Conservation (phyloP, 2,113 vertebrate genomes). For the Anguilla rostrata region DNA sequence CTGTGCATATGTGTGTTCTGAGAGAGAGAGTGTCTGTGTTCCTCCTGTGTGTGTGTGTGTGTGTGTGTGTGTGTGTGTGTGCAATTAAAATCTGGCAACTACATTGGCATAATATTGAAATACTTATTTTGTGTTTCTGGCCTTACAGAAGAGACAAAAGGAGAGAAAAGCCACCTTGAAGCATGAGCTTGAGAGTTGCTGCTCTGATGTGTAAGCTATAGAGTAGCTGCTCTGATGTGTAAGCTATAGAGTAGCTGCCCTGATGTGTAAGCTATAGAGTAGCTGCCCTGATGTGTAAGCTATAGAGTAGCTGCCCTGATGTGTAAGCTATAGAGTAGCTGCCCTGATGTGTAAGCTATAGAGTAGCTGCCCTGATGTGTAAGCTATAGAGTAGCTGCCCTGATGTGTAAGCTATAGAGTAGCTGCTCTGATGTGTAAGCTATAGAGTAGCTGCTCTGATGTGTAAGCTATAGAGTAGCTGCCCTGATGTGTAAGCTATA, state of each 20-base stretch:
- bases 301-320: not conserved
- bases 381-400: not conserved
- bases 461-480: slow-evolving; percentile 91
- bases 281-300: not conserved
- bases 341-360: slow-evolving; percentile 41
- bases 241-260: not conserved
- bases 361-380: not conserved
- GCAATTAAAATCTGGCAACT: slow-evolving; percentile 64
- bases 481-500: not conserved
- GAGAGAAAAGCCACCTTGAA: slow-evolving; percentile 60
- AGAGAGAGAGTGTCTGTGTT: not conserved
- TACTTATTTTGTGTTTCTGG: slow-evolving; percentile 88
- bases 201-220: slow-evolving; percentile 94
- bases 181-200: slow-evolving; percentile 23
- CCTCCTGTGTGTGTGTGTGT: not conserved
- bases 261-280: not conserved
- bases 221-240: slow-evolving; percentile 67
- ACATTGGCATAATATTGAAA: slow-evolving; percentile 92
- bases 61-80: not conserved
- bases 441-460: slow-evolving; percentile 91
- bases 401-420: not conserved
- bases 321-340: slow-evolving; percentile 25
- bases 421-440: slow-evolving; percentile 91
- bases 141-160: slow-evolving; percentile 62
- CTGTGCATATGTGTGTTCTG: not conserved